phyloP scores from a whole-genome alignment of 2,888 invertebrate genomes.

The Hemicrepidius hirtus region DNA sequence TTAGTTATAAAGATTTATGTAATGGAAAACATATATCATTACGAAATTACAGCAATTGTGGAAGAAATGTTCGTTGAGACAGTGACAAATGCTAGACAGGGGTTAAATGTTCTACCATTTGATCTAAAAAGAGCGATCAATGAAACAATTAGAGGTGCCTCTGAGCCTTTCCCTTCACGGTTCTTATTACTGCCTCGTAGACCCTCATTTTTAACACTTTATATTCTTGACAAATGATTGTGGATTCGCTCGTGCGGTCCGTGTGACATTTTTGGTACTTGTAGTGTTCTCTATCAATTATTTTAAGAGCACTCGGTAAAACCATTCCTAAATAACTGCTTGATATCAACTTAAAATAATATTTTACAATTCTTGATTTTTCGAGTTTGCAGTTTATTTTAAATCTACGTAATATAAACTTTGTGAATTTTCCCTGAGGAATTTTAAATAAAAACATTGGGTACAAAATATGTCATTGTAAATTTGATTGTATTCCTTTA shows the following conservation, averaged over 20 bases:
- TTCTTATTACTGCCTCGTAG: conserved; percentile 60
- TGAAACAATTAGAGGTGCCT: conserved; percentile 67
- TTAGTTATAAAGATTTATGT: conserved; percentile 71
- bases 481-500: no score
- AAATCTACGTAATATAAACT: no score
- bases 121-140: conserved; percentile 69
- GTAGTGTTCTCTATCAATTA: conserved; percentile 53
- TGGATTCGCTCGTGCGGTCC: conserved; percentile 59
- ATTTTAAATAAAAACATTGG: no score
- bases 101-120: conserved; percentile 67
- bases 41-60: conserved; percentile 69
- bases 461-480: no score
- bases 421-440: no score
- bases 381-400: no score
- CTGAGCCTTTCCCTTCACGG: conserved; percentile 66
- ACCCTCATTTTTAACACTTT: conserved; percentile 71
- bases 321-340: background rate
- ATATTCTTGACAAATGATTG: conserved; percentile 71
- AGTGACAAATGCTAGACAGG: conserved; percentile 70
- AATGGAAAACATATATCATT: conserved; percentile 71
- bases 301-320: conserved; percentile 2
- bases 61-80: conserved; percentile 67
- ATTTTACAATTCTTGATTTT: no score
- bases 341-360: no score
- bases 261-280: conserved; percentile 58